These are phyloP conservation scores for Myiotriccus ornatus DNA, from an alignment of 2,797 vertebrate species.

Conservation along the genomic window DNA sequence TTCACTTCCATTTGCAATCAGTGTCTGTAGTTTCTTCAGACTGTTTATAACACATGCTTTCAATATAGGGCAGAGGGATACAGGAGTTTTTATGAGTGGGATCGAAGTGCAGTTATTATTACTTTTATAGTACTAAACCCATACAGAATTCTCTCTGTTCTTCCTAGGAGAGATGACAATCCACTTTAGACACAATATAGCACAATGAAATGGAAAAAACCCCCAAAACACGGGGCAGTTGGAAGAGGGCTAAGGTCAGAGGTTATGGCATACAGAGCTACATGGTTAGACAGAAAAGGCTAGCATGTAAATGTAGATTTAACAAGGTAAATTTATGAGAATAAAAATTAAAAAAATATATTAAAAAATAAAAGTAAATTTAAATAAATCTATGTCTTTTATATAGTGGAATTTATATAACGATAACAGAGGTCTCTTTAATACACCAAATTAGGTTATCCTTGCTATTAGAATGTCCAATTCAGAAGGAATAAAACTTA, in stretches of 20 bases:
- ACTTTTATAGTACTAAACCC: not conserved
- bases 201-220: not conserved
- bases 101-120: not conserved
- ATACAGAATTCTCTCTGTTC: not conserved
- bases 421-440: constrained; percentile 10
- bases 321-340: not conserved
- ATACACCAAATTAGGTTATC: not conserved
- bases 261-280: not conserved
- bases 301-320: not conserved
- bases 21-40: not conserved
- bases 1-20: not conserved
- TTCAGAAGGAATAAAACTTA: constrained; percentile 64
- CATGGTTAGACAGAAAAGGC: not conserved
- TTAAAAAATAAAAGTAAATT: not conserved
- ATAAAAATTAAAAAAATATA: not conserved
- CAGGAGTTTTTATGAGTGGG: not conserved
- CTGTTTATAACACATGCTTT: not conserved
- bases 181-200: not conserved
- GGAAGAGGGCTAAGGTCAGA: not conserved
- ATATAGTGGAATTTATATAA: not conserved
- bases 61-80: not conserved
- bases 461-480: constrained; percentile 39
- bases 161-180: not conserved
- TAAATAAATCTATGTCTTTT: not conserved
- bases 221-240: not conserved